These are phyloP conservation scores for Helobdella robusta DNA, from an alignment of 2,888 invertebrate species.

Conservation along the genomic window DNA sequence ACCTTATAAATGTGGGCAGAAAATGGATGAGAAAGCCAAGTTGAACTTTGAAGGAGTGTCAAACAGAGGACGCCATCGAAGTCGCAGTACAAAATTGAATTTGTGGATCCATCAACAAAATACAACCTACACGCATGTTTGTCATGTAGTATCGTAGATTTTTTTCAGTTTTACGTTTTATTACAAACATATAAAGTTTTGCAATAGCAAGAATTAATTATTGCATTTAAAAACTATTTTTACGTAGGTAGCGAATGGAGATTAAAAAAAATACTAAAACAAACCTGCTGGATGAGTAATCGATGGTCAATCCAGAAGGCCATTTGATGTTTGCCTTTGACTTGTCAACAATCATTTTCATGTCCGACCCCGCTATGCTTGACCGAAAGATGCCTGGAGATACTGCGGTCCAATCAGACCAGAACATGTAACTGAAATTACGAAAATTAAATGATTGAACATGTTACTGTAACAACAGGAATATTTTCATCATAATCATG, in stretches of 20 bases:
- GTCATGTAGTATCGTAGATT: no score
- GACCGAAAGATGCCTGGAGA: constrained; percentile 69
- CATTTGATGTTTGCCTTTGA: constrained; percentile 60
- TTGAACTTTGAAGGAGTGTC: constrained; percentile 51
- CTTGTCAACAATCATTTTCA: constrained; percentile 45
- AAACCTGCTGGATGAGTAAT: constrained; percentile 67
- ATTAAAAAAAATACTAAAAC: no score
- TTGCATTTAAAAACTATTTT: no score
- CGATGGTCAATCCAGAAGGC: constrained; percentile 79
- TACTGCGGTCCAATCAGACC: constrained; percentile 76
- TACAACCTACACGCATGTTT: no score
- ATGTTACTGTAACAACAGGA: no score
- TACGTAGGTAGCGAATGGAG: no score
- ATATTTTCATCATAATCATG: no score
- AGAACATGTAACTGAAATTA: constrained; percentile 58
- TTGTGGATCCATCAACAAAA: constrained; percentile 75
- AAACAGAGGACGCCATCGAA: constrained; percentile 60
- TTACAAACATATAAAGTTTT: no score
- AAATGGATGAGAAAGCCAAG: constrained; percentile 64
- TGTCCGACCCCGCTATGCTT: constrained; percentile 65
- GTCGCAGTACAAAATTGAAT: constrained; percentile 70
- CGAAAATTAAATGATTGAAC: no score
- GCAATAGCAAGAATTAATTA: no score
- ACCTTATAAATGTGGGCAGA: constrained; percentile 72
- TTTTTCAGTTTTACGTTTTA: no score